These are phyloP conservation scores for Mythimna ferrago DNA, from an alignment of 2,888 invertebrate species.

Conservation along the genomic window DNA sequence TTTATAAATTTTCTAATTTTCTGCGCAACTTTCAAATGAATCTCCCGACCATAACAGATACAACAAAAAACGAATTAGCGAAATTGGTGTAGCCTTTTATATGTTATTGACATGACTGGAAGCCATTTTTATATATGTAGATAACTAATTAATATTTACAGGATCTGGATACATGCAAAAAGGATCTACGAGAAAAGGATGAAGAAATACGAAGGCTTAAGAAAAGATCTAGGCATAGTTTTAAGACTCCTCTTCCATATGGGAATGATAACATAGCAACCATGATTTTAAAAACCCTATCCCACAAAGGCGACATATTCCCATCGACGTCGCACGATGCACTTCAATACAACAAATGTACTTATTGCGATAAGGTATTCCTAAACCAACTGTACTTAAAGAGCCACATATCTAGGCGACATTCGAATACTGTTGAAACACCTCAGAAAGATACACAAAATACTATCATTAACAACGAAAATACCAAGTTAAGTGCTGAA, in stretches of 20 bases:
- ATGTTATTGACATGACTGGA: background rate
- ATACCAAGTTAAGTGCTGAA: slow-evolving; percentile 90
- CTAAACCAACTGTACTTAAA: slow-evolving; percentile 92
- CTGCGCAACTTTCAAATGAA: background rate
- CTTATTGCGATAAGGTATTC: slow-evolving; percentile 93
- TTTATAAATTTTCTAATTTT: background rate
- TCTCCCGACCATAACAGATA: background rate
- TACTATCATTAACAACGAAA: slow-evolving; percentile 82
- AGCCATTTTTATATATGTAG: background rate
- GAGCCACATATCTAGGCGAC: slow-evolving; percentile 92
- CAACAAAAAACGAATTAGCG: background rate
- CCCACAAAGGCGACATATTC: slow-evolving; percentile 81
- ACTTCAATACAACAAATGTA: slow-evolving; percentile 90
- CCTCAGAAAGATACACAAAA: slow-evolving; percentile 77
- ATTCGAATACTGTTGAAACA: slow-evolving; percentile 78
- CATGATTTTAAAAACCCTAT: slow-evolving; percentile 85
- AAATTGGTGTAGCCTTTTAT: background rate
- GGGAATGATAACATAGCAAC: slow-evolving; percentile 87
- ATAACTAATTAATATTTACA: slow-evolving; percentile 62
- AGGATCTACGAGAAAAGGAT: slow-evolving; percentile 84
- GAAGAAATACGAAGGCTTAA: slow-evolving; percentile 88
- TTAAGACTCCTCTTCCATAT: slow-evolving; percentile 79
- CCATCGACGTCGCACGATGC: slow-evolving; percentile 76
- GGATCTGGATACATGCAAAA: slow-evolving; percentile 90
- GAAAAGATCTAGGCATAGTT: slow-evolving; percentile 83